Conservation (phyloP, 1,140 invertebrate species). For the Drosophila ercepeae region DNA sequence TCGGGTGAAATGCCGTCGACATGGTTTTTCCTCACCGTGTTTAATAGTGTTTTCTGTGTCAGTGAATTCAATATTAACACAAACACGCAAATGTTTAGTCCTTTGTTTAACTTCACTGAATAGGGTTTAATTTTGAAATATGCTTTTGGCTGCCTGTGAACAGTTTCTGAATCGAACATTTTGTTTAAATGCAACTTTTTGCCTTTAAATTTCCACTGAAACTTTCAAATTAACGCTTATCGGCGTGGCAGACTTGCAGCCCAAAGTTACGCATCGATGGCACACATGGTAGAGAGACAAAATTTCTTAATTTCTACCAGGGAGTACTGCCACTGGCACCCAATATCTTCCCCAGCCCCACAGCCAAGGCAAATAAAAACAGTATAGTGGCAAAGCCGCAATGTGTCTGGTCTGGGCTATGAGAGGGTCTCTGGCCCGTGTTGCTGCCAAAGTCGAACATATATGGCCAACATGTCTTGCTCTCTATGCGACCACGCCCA, state of each 20-base stretch:
- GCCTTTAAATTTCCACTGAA: background rate
- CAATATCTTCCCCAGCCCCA: background rate
- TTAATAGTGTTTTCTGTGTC: background rate
- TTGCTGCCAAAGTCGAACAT: conserved; percentile 10
- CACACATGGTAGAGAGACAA: conserved; percentile 36
- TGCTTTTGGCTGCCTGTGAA: background rate
- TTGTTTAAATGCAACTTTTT: background rate
- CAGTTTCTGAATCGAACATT: background rate
- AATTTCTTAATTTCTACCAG: conserved; percentile 54
- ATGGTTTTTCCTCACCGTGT: background rate
- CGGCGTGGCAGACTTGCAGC: conserved; percentile 17
- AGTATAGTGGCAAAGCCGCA: conserved; percentile 70
- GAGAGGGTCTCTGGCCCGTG: conserved; percentile 11
- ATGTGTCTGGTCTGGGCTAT: conserved; percentile 53
- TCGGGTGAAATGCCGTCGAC: background rate
- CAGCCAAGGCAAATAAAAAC: conserved; percentile 69
- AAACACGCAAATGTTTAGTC: background rate
- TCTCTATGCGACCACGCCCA: conserved; percentile 65
- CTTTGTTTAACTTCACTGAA: background rate
- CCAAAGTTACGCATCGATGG: conserved; percentile 39
- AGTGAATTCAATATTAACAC: background rate
- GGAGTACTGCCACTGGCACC: background rate
- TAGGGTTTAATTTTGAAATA: background rate
- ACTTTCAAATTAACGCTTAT: conserved; percentile 52
- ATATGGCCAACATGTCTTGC: conserved; percentile 50